Evolutionary conservation across 1,140 invertebrate species (phyloP).

Genomic region (Formica selysi): DNA sequence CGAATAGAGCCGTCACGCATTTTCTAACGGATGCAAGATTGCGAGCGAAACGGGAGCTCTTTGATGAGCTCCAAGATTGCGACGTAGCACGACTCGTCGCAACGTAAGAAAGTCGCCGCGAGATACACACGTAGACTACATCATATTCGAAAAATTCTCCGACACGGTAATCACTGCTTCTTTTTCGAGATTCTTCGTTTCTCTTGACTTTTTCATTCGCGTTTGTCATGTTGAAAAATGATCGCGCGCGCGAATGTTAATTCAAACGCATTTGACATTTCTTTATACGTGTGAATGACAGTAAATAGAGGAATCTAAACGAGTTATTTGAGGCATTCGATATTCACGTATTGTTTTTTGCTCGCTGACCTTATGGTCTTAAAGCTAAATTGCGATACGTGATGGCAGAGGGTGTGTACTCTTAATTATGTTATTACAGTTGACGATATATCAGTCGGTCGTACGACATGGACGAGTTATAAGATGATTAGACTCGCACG

Average conservation of each 20-base stretch:
- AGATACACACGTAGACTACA: neutral
- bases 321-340: no score
- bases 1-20: neutral
- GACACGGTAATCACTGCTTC: neutral
- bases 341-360: no score
- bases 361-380: no score
- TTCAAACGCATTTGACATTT: neutral
- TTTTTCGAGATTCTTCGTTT: neutral
- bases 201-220: neutral
- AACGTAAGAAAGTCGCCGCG: neutral
- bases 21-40: slow-evolving; percentile 2
- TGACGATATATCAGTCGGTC: neutral
- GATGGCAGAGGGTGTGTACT: neutral
- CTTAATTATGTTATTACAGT: neutral
- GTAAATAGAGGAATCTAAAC: neutral
- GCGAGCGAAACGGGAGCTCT: neutral
- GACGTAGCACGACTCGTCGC: neutral
- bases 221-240: no score
- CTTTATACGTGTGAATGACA: neutral
- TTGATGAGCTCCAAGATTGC: neutral
- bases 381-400: neutral
- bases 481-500: slow-evolving; percentile 1
- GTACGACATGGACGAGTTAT: neutral
- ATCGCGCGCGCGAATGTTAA: neutral
- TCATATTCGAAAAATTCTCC: neutral